These are phyloP conservation scores for Epinephelus coioides DNA, from an alignment of 2,797 vertebrate genomes.

Conservation along the genomic window DNA sequence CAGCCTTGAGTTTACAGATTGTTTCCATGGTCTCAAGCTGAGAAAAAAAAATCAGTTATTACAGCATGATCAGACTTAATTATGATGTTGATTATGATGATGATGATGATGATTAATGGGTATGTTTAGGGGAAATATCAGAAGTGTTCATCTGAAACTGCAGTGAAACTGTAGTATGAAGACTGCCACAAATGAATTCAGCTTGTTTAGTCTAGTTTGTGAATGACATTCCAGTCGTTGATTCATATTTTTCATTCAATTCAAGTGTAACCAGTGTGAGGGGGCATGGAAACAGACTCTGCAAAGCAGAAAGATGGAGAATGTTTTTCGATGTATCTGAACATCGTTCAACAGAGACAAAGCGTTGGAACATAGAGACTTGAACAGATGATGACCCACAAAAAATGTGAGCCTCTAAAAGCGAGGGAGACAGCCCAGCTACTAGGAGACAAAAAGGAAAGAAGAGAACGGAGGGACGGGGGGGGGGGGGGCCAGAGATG, in stretches of 20 bases:
- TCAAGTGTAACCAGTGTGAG: background rate
- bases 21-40: too few relatives aligned
- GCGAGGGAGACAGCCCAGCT: background rate
- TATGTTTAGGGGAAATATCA: background rate
- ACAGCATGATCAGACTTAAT: too few relatives aligned
- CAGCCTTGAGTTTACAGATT: too few relatives aligned
- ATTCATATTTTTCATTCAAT: background rate
- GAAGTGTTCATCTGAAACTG: background rate
- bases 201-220: background rate
- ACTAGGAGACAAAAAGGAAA: background rate
- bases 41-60: too few relatives aligned
- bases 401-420: constrained; percentile 22
- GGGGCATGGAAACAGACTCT: background rate
- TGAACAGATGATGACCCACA: constrained; percentile 35
- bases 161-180: background rate
- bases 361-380: background rate
- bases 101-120: background rate
- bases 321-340: background rate
- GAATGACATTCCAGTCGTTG: background rate
- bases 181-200: background rate
- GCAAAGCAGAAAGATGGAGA: background rate
- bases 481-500: background rate
- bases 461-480: background rate
- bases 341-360: background rate
- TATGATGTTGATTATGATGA: background rate